Evolutionary conservation across 2,888 invertebrate genomes (phyloP), one percentile per base, ranked within the genome.

Genomic region (Amiota mariae): DNA sequence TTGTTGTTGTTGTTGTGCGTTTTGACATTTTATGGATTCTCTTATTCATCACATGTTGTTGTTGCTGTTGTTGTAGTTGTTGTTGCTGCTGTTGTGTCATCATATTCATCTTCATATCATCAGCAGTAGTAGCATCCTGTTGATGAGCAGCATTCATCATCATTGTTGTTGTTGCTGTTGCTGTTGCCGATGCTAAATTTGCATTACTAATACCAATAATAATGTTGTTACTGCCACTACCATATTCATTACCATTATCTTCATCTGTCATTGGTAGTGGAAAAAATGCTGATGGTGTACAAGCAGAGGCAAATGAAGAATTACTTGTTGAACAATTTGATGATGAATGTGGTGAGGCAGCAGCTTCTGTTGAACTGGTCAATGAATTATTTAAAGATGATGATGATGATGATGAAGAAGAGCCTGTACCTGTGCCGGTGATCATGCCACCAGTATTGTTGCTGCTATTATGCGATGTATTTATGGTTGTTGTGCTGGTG

Each of bases 271-370:
- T 36, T 36, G 36, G 36, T 24, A 15, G 73, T 24, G 77, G 67
- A 59, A 82, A 79, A 67, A 79, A 84, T 70, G 80, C 82, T 47
- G 85, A 75, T 4, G 83, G 77, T 6, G 83, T 86, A 75, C 84
- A 87, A 68, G 82, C 83, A 36, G 87, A 85, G 72, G 82, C 86
- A 71, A 87, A 87, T 24, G 87, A 83, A 59, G 79, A 81, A 73
- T 77, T 81, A 36, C 80, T 76, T 51, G 72, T 70, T 8, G 75
- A 71, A 71, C 70, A 64, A 72, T 74, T 72, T 71, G 81, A 75
- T 70, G 79, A 73, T 68, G 82, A 77, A 15, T 78, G 77, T 15
- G 80, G 75, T 12, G 83, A 80, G 2, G 78, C 75, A 12, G 76
- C 75, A n/a, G 80, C 76, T 49, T 78, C 78, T 59, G 79, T 81